Percentiles rank a stretch among this genome's conserved stretches.
These are phyloP conservation scores for Alcedo quadribrachys DNA, from an alignment of 2,797 vertebrate genomes.

Conservation along the genomic window DNA sequence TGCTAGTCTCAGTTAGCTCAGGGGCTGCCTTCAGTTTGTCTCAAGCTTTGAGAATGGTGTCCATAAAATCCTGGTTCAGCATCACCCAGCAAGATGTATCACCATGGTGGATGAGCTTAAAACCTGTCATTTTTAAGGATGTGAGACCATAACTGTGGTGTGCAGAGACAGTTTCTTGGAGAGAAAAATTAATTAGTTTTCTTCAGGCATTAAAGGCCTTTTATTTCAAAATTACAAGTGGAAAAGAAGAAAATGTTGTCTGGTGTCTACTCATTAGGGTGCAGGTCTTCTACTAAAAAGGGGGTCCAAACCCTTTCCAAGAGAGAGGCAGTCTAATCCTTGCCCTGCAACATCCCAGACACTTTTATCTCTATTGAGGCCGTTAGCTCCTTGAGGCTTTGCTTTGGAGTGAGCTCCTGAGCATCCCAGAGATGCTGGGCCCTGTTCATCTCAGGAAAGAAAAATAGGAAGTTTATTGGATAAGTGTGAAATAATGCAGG, in stretches of 20 bases:
- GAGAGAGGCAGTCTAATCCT: background rate
- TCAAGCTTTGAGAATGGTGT: background rate
- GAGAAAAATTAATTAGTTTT: background rate
- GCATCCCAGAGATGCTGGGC: background rate
- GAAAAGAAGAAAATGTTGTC: background rate
- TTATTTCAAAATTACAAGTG: background rate
- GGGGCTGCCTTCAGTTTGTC: background rate
- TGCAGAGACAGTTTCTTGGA: background rate
- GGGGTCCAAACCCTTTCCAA: background rate
- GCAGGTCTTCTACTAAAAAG: background rate
- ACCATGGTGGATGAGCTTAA: background rate
- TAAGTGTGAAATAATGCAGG: background rate
- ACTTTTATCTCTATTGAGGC: background rate
- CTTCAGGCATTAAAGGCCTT: background rate
- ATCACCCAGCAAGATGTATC: background rate
- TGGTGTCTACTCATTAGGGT: background rate
- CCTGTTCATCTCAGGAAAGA: background rate
- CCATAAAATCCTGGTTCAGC: background rate
- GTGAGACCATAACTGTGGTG: background rate
- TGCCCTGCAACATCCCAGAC: background rate
- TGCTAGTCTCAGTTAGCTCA: background rate
- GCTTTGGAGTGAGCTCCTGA: background rate
- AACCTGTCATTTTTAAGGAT: background rate
- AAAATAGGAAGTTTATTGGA: background rate
- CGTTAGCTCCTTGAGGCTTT: background rate